These are phyloP conservation scores for Saccopteryx bilineata DNA, from an alignment of 2,113 vertebrate species.

Conservation along the genomic window DNA sequence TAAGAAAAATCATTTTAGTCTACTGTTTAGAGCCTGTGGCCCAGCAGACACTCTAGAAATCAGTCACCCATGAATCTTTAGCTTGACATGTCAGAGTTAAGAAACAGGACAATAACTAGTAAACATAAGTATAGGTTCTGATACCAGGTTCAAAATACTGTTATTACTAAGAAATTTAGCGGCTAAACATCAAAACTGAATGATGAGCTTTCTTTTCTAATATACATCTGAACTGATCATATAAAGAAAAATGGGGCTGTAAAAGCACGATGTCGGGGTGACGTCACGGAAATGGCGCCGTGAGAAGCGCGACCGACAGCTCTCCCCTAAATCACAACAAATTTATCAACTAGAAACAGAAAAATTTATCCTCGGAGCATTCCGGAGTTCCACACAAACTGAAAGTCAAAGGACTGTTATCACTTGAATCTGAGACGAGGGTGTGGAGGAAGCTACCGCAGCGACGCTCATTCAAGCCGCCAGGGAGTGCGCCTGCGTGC, in stretches of 20 bases:
- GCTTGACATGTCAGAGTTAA: background rate
- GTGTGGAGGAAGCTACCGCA: no score
- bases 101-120: background rate
- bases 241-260: background rate
- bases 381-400: no score
- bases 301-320: no score
- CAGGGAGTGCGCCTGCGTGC: no score
- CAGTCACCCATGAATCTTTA: background rate
- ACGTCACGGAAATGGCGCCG: no score
- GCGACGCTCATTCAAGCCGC: no score
- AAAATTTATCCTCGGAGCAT: no score
- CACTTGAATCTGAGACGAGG: no score
- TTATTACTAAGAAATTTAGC: constrained; percentile 2
- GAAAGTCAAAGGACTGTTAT: no score
- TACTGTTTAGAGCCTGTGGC: background rate
- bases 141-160: background rate
- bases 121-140: background rate
- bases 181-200: constrained; percentile 3
- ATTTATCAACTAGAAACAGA: no score
- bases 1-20: background rate
- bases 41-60: background rate
- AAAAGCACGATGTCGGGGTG: no score
- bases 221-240: background rate
- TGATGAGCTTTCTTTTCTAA: background rate
- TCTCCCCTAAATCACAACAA: no score